Percentiles rank a stretch among this genome's conserved stretches.
Conservation (phyloP, 2,888 invertebrate species). For the Crepidodera aurea region DNA sequence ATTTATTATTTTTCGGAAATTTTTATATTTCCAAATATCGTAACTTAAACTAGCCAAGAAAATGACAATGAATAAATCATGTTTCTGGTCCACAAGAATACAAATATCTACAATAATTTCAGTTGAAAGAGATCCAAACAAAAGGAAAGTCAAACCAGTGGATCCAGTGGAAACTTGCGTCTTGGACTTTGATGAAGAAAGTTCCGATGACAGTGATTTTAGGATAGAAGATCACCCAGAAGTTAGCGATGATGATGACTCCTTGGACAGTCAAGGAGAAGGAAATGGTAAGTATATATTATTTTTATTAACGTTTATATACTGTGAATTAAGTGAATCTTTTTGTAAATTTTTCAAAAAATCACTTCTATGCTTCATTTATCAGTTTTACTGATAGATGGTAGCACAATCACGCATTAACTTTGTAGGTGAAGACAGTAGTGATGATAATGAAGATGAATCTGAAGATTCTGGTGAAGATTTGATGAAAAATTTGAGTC, state of each 20-base stretch:
- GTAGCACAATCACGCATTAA: too few relatives aligned
- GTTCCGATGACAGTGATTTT: constrained; percentile 95
- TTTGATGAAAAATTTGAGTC: constrained; percentile 48
- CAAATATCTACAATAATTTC: constrained; percentile 9
- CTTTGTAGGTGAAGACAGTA: constrained; percentile 49
- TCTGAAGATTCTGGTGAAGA: constrained; percentile 55
- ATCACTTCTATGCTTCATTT: too few relatives aligned
- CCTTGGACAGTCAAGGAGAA: constrained; percentile 68
- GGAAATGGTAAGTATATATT: constrained; percentile 57
- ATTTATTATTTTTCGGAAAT: neutral
- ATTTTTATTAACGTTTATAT: neutral
- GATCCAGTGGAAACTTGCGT: constrained; percentile 72
- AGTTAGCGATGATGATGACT: constrained; percentile 81
- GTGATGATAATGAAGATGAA: constrained; percentile 56
- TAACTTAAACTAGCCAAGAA: too few relatives aligned
- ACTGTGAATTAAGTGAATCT: neutral
- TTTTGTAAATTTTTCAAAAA: too few relatives aligned
- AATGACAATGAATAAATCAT: too few relatives aligned
- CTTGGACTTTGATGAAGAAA: constrained; percentile 87
- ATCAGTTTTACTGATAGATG: too few relatives aligned
- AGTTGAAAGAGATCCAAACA: constrained; percentile 79
- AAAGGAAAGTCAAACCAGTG: constrained; percentile 78
- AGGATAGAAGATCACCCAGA: constrained; percentile 86
- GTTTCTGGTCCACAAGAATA: neutral
- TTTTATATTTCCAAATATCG: too few relatives aligned